These are phyloP conservation scores for Periparus ater DNA, from an alignment of 2,797 vertebrate species.

Conservation along the genomic window DNA sequence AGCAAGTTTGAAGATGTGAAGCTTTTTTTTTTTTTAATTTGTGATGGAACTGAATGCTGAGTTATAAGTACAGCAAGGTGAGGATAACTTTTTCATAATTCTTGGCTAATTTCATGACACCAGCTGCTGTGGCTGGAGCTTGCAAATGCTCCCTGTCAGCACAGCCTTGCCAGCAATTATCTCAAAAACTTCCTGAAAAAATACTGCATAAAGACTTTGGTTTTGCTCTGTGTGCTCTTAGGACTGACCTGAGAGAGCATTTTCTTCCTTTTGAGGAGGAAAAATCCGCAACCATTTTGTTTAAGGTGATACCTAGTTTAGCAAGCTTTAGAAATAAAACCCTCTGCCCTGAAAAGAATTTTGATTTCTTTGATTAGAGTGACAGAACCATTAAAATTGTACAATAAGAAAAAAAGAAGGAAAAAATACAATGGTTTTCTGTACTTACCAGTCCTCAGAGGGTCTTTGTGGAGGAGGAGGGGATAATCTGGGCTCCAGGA, in stretches of 20 bases:
- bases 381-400: not conserved
- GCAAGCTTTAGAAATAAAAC: not conserved
- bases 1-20: not conserved
- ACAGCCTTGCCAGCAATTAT: not conserved
- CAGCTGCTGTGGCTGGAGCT: not conserved
- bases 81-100: not conserved
- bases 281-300: not conserved
- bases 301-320: not conserved
- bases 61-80: not conserved
- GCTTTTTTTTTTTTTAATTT: not conserved
- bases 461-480: constrained; percentile 6
- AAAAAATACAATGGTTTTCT: not conserved
- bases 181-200: not conserved
- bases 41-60: not conserved
- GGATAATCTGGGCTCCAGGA: constrained; percentile 5
- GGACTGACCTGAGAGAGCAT: not conserved
- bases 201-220: not conserved
- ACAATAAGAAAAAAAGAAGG: not conserved
- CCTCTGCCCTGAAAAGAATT: not conserved
- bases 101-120: not conserved
- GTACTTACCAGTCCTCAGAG: constrained; percentile 73
- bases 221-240: not conserved
- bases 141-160: not conserved
- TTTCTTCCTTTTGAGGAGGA: not conserved
- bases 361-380: not conserved